A percentile compares a stretch with the other conserved stretches of the same genome.
These are phyloP conservation scores for Actinia equina DNA, from an alignment of 64 coral and sea anemone genomes.

Conservation along the genomic window DNA sequence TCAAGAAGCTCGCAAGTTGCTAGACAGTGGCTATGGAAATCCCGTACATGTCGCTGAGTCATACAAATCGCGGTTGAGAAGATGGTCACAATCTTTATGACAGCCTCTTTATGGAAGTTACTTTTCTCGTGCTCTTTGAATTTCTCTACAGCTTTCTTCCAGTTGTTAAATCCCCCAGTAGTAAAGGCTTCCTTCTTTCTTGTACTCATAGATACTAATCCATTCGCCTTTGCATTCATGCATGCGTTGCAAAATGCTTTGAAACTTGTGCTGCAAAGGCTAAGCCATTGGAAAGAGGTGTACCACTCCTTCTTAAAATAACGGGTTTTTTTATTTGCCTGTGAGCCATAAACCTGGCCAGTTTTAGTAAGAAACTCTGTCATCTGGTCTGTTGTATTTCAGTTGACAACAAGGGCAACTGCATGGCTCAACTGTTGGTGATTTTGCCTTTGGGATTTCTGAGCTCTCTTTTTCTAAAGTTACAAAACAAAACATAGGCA, in stretches of 20 bases:
- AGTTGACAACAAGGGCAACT: too few relatives aligned
- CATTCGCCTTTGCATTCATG: constrained; percentile 31
- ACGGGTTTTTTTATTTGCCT: not conserved
- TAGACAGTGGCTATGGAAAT: constrained; percentile 56
- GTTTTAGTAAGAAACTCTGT: too few relatives aligned
- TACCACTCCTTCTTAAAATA: constrained; percentile 31
- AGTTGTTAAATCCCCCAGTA: not conserved
- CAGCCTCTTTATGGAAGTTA: not conserved
- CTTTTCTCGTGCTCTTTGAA: constrained; percentile 14
- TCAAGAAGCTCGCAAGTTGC: constrained; percentile 32
- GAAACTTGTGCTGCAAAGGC: constrained; percentile 22
- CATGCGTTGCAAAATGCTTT: constrained; percentile 35
- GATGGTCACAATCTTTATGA: constrained; percentile 15
- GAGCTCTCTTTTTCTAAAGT: too few relatives aligned
- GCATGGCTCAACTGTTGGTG: too few relatives aligned
- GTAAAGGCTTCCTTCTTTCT: not conserved
- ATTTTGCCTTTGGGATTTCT: too few relatives aligned
- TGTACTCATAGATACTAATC: constrained; percentile 28
- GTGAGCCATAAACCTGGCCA: too few relatives aligned
- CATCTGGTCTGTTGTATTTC: too few relatives aligned
- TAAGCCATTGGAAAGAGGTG: constrained; percentile 26
- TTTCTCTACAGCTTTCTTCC: constrained; percentile 31
- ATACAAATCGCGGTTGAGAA: constrained; percentile 43
- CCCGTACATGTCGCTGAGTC: constrained; percentile 60
- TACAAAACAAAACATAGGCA: too few relatives aligned